Conservation (phyloP, 1,140 invertebrate species). For the Steinernema khuongi region DNA sequence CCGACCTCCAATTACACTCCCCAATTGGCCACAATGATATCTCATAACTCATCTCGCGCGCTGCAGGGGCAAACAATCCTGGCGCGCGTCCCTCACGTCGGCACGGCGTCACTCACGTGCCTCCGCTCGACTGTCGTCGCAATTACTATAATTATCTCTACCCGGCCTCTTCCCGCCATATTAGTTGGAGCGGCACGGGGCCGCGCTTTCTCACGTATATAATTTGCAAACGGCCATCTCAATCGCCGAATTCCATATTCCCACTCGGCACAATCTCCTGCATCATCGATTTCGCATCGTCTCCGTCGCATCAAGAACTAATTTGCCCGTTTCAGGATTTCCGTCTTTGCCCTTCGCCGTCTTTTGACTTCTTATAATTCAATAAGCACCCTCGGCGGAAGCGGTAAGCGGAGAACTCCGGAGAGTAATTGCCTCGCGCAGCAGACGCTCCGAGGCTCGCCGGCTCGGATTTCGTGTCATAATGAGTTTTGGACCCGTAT, state of each 20-base stretch:
- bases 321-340: slow-evolving; percentile 7
- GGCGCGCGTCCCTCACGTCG: not conserved
- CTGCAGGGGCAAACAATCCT: too few species aligned
- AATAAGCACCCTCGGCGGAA: not conserved
- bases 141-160: slow-evolving; percentile 15
- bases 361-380: slow-evolving; percentile 15
- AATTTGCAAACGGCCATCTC: slow-evolving; percentile 3
- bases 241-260: slow-evolving; percentile 13
- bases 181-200: not conserved
- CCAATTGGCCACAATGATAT: too few species aligned
- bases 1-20: too few species aligned
- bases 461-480: too few species aligned
- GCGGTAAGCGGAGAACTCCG: not conserved
- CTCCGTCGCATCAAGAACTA: not conserved
- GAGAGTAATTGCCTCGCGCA: too few species aligned
- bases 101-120: not conserved
- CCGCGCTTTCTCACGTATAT: slow-evolving; percentile 4
- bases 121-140: not conserved
- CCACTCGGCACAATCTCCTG: not conserved
- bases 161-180: not conserved
- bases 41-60: too few species aligned
- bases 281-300: slow-evolving; percentile 7
- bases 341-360: not conserved
- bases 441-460: too few species aligned
- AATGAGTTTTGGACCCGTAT: too few species aligned